Conservation (phyloP, 2,888 invertebrate genomes). For the Priocnemis perturbator region DNA sequence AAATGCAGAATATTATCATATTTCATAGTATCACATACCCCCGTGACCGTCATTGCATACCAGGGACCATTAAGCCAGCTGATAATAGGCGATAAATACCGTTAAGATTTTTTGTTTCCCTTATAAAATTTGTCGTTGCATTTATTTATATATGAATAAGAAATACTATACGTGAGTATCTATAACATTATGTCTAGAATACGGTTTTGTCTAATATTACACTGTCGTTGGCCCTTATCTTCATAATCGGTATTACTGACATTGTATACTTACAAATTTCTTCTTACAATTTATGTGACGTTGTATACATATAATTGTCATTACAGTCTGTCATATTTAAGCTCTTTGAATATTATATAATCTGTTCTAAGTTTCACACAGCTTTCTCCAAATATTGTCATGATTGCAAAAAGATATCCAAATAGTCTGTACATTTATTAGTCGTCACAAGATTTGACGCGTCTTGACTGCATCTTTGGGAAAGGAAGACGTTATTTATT, state of each 20-base stretch:
- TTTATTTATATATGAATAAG: constrained; percentile 44
- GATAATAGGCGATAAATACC: constrained; percentile 21
- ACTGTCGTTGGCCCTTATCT: constrained; percentile 53
- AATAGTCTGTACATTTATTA: constrained; percentile 19
- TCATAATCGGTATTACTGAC: constrained; percentile 40
- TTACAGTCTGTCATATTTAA: constrained; percentile 68
- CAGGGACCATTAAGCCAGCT: constrained; percentile 29
- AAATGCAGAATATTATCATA: not conserved
- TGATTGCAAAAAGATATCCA: constrained; percentile 51
- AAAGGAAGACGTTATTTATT: constrained; percentile 36
- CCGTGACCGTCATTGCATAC: not conserved
- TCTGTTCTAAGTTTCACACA: constrained; percentile 37
- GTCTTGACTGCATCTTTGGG: constrained; percentile 7
- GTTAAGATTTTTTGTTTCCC: constrained; percentile 15
- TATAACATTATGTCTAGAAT: constrained; percentile 52
- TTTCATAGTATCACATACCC: not conserved
- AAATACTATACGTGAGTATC: constrained; percentile 62
- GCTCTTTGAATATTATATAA: constrained; percentile 64
- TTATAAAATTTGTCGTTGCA: constrained; percentile 25
- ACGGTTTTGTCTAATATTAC: constrained; percentile 61
- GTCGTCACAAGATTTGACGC: constrained; percentile 11
- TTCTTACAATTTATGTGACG: constrained; percentile 28
- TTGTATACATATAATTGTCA: constrained; percentile 62
- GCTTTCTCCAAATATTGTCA: constrained; percentile 65
- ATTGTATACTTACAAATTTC: constrained; percentile 40